These are phyloP conservation scores for Falco punctatus DNA, from an alignment of 2,113 vertebrate species.

Conservation along the genomic window DNA sequence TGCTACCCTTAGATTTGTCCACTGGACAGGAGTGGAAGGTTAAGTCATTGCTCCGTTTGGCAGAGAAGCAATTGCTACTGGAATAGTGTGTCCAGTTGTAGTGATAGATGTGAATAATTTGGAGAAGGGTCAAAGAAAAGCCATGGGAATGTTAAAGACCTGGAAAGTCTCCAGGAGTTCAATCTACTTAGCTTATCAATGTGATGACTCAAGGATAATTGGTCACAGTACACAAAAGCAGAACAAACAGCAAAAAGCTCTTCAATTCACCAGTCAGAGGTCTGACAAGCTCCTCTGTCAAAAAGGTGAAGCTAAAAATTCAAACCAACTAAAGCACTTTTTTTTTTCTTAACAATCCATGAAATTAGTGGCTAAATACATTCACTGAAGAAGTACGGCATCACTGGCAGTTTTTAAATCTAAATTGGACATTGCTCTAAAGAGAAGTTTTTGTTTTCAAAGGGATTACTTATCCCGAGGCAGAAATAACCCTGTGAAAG, in stretches of 20 bases:
- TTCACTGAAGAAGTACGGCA: neutral
- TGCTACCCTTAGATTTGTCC: neutral
- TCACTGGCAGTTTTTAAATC: neutral
- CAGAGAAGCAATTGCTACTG: constrained; percentile 10
- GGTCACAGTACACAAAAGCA: neutral
- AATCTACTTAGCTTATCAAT: constrained; percentile 33
- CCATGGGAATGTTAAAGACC: constrained; percentile 57
- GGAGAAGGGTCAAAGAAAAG: constrained; percentile 56
- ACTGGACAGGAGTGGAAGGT: neutral
- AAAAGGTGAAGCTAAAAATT: neutral
- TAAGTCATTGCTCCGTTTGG: neutral
- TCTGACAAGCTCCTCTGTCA: neutral
- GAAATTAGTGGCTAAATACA: neutral
- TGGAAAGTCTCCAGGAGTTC: constrained; percentile 49
- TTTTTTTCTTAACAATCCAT: neutral
- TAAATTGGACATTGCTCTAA: neutral
- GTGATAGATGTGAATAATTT: constrained; percentile 47
- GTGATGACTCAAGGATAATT: constrained; percentile 23
- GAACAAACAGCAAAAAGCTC: neutral
- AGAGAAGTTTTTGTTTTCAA: neutral
- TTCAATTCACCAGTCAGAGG: neutral
- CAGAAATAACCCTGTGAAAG: neutral
- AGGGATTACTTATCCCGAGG: neutral
- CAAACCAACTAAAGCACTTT: neutral
- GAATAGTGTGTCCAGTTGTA: constrained; percentile 16